Percentiles rank a stretch among this genome's conserved stretches.
Conservation (phyloP, 1,140 invertebrate genomes). For the Periplaneta americana region DNA sequence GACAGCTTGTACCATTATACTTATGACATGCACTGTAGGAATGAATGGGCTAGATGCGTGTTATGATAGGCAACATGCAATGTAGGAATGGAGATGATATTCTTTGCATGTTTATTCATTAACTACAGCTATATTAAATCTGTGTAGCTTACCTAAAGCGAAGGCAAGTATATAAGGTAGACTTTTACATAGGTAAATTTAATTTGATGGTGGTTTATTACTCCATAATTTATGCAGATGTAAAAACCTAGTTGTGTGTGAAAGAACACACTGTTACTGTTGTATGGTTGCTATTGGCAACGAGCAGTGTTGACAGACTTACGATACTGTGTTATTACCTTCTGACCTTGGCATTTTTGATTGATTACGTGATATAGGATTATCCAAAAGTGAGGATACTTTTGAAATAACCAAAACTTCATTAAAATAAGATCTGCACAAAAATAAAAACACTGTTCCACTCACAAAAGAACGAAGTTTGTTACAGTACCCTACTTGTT, state of each 20-base stretch:
- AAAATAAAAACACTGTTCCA: too few species aligned
- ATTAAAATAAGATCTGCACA: too few species aligned
- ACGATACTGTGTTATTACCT: too few species aligned
- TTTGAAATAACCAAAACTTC: too few species aligned
- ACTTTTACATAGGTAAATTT: not conserved
- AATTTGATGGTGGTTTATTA: not conserved
- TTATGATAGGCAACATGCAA: not conserved
- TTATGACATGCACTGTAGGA: not conserved
- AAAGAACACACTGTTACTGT: too few species aligned
- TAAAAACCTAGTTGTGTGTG: not conserved
- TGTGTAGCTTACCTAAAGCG: not conserved
- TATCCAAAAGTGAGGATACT: too few species aligned
- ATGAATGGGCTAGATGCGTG: not conserved
- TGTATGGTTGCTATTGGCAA: not conserved
- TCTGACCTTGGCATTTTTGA: too few species aligned
- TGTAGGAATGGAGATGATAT: not conserved
- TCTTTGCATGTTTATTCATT: not conserved
- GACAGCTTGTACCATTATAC: slow-evolving; percentile 1
- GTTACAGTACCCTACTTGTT: too few species aligned
- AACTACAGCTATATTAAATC: not conserved
- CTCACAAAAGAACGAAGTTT: too few species aligned
- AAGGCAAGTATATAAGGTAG: not conserved
- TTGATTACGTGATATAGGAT: too few species aligned
- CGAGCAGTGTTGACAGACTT: not conserved
- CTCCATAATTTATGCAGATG: not conserved